Evolutionary conservation across 1,140 invertebrate genomes (phyloP).

Genomic region (Dinoponera quadriceps): DNA sequence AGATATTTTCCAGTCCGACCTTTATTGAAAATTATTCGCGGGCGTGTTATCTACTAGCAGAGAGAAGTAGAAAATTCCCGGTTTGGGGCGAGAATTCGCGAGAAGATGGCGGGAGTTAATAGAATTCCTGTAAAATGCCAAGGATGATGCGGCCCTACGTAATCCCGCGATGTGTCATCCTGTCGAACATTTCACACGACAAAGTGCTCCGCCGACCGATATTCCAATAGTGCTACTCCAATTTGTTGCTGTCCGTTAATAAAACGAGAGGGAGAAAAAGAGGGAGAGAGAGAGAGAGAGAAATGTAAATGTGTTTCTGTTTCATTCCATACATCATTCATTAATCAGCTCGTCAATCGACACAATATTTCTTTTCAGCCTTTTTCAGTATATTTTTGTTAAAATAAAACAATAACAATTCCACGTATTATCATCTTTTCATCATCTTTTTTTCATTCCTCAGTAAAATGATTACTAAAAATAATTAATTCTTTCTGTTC

Average conservation of each 20-base stretch:
- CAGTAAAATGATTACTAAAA: too few relatives aligned
- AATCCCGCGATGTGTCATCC: constrained; percentile 50
- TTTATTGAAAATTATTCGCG: constrained; percentile 51
- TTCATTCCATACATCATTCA: background rate
- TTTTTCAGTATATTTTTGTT: background rate
- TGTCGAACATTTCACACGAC: constrained; percentile 57
- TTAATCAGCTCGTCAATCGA: constrained; percentile 20
- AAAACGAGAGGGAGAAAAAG: background rate
- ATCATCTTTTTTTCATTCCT: too few relatives aligned
- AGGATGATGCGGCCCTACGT: constrained; percentile 47
- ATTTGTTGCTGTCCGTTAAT: constrained; percentile 52
- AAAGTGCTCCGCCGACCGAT: constrained; percentile 37
- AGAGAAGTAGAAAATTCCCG: constrained; percentile 51
- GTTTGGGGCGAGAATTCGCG: constrained; percentile 34
- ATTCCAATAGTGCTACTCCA: constrained; percentile 41
- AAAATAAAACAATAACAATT: background rate
- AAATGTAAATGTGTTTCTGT: constrained; percentile 35
- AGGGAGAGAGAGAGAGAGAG: too few relatives aligned
- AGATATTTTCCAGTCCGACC: constrained; percentile 44
- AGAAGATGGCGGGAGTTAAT: constrained; percentile 32
- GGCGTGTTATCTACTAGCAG: background rate
- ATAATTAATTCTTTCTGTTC: too few relatives aligned
- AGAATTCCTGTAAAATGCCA: constrained; percentile 38
- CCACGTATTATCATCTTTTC: background rate
- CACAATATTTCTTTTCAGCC: background rate